phyloP scores from a whole-genome alignment of 2,888 invertebrate genomes.

The Odontomyia ornata region DNA sequence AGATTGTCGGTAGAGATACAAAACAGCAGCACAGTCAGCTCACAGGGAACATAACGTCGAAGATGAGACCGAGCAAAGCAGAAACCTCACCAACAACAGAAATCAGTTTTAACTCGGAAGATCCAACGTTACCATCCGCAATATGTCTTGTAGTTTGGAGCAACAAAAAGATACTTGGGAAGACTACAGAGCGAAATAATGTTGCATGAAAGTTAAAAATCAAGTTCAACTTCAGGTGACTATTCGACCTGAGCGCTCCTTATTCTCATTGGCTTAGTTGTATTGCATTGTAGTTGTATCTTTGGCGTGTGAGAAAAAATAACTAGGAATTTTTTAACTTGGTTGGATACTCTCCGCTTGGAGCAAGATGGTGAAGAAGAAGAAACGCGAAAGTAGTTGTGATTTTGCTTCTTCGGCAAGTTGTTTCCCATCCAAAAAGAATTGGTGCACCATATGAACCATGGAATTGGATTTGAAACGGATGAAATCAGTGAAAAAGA shows the following conservation, averaged over 20 bases:
- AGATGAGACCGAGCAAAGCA: background rate
- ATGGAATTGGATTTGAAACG: background rate
- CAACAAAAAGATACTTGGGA: background rate
- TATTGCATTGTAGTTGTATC: too few relatives aligned
- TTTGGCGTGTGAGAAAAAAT: constrained; percentile 17
- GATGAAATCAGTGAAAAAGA: background rate
- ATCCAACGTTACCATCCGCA: background rate
- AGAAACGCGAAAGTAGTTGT: constrained; percentile 1
- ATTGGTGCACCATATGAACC: background rate
- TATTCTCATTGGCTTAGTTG: too few relatives aligned
- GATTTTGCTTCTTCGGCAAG: constrained; percentile 2
- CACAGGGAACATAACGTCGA: constrained; percentile 27
- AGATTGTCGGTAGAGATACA: background rate
- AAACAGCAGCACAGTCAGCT: background rate
- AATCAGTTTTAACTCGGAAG: background rate
- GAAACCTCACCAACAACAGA: background rate
- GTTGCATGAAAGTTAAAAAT: constrained; percentile 48
- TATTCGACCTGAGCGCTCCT: constrained; percentile 25
- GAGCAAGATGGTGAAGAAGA: background rate
- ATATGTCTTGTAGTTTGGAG: background rate
- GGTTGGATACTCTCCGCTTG: background rate
- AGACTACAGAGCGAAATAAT: constrained; percentile 24
- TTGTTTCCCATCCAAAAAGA: background rate
- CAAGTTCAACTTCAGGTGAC: constrained; percentile 49
- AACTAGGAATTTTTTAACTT: constrained; percentile 44